phyloP scores from a whole-genome alignment of 2,888 invertebrate genomes.

The Tenthredo notha region DNA sequence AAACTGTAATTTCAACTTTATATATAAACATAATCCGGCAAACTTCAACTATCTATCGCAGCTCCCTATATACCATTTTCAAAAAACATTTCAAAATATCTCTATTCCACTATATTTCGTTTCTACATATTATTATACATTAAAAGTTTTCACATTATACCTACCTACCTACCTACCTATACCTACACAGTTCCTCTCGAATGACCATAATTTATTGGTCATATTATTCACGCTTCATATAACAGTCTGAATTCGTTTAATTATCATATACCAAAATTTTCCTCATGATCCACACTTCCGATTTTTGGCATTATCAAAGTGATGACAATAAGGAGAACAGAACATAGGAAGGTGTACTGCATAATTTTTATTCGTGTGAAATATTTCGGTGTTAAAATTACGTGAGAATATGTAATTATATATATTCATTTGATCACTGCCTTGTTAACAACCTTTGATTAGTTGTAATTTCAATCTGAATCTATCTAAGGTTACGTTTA shows the following conservation, averaged over 20 bases:
- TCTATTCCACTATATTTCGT: neutral
- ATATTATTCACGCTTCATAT: neutral
- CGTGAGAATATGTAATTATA: neutral
- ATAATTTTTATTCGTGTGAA: neutral
- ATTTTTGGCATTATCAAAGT: neutral
- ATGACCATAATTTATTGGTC: slow-evolving; percentile 9
- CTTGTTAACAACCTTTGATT: slow-evolving; percentile 5
- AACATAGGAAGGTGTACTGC: neutral
- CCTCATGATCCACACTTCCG: neutral
- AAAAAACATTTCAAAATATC: slow-evolving; percentile 15
- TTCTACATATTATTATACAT: neutral
- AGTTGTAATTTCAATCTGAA: neutral
- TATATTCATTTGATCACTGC: neutral
- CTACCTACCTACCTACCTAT: neutral
- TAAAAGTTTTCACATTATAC: slow-evolving; percentile 25
- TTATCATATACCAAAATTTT: neutral
- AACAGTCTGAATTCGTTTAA: neutral
- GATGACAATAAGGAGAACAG: neutral
- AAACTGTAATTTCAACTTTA: slow-evolving; percentile 35
- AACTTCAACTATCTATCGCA: slow-evolving; percentile 15
- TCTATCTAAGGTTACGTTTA: neutral
- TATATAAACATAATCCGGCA: neutral
- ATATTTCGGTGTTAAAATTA: neutral
- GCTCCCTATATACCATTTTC: neutral
- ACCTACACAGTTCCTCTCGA: neutral